Conservation (phyloP, 2,113 vertebrate species). For the Asarcornis scutulata region DNA sequence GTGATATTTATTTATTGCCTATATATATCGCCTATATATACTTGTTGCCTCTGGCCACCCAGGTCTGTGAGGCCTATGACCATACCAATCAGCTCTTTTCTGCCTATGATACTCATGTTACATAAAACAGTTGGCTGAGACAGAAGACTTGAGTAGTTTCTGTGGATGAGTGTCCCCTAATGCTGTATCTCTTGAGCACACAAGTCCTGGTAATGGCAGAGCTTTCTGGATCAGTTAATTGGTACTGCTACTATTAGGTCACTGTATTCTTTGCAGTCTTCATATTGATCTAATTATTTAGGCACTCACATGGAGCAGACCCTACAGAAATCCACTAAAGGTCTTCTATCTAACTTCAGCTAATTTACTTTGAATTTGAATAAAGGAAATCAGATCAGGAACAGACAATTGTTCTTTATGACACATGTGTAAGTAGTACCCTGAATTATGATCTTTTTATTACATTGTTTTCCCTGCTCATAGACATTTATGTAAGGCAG, state of each 20-base stretch:
- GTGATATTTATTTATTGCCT: neutral
- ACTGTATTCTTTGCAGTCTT: neutral
- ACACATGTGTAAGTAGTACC: neutral
- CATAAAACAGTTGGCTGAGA: neutral
- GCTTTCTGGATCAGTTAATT: neutral
- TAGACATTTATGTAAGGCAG: neutral
- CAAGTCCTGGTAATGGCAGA: neutral
- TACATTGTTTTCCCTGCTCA: neutral
- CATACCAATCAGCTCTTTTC: neutral
- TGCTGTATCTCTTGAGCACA: neutral
- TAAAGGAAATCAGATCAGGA: neutral
- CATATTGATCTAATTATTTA: neutral
- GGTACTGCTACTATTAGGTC: neutral
- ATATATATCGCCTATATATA: neutral
- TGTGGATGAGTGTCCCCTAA: neutral
- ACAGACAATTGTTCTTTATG: neutral
- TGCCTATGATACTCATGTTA: neutral
- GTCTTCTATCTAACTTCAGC: neutral
- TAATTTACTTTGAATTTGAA: neutral
- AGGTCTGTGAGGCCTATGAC: neutral
- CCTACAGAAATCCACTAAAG: neutral
- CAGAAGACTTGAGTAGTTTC: neutral
- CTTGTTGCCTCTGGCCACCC: accelerated
- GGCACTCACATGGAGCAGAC: neutral
- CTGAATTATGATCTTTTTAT: neutral